Evolutionary conservation across 2,797 vertebrate species (phyloP), one percentile per base, ranked within the genome.

Genomic region (Crocidura indochinensis): DNA sequence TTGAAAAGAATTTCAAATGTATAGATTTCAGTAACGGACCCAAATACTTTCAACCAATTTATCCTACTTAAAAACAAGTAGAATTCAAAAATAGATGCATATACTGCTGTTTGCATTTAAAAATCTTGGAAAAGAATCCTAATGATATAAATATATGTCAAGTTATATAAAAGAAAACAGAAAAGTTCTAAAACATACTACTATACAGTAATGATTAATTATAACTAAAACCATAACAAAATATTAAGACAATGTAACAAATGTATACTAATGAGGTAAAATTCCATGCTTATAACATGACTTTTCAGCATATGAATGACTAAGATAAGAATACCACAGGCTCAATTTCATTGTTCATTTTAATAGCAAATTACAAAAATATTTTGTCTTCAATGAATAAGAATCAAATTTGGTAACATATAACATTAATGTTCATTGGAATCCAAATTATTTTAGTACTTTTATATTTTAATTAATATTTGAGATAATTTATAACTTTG

Each of bases 211-310:
- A 80, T 84, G 81, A 65, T 17, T 56, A 31, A 26, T 71, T 53
- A 11, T 46, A 88, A 47, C 1, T 8, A 67, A 75, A 29, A 62
- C 64, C 14, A 76, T 69, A 72, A 51, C 56, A 82, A 78, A 72
- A 75, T 53, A 46, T 44, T 77, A 94, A 88, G n/a, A 29, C 38
- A 44, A 87, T 19, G 22, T 86, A 73, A 77, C 24, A 91, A 29
- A 38, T 67, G 0, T 27, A 17, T 8, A 68, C 7, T 8, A 64
- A 53, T 72, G 14, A 91, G 15, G 20, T 71, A 2, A 84, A 17
- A 65, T 67, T 77, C 14, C 0, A 38, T 76, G 12, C 38, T 53
- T 64, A 77, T 94, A 88, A 31, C 9, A 2, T 27, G 15, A 44
- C 64, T 89, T 92, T 67, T 27, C 22, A 83, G 27, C 69, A 2